These are phyloP conservation scores for Pseudoips prasinana DNA, from an alignment of 2,888 invertebrate genomes.

Conservation along the genomic window DNA sequence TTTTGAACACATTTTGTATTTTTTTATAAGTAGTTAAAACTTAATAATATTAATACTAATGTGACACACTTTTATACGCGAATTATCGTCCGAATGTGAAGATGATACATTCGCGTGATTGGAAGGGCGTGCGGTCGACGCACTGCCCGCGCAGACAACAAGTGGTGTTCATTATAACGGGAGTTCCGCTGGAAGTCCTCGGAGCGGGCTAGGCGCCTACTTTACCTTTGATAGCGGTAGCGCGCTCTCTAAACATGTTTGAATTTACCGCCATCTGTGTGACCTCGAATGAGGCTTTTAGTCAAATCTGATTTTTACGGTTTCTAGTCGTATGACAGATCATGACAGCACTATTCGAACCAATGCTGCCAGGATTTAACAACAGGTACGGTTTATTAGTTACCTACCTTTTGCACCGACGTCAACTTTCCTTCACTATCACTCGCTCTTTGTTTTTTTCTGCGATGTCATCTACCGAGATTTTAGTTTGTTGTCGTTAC, in stretches of 20 bases:
- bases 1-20: conserved; percentile 63
- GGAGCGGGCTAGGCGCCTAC: conserved; percentile 56
- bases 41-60: conserved; percentile 36
- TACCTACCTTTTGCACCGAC: too few relatives aligned
- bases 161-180: conserved; percentile 78
- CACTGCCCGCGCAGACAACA: conserved; percentile 79
- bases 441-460: too few relatives aligned
- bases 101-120: conserved; percentile 74
- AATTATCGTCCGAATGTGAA: conserved; percentile 64
- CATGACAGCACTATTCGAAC: too few relatives aligned
- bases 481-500: too few relatives aligned
- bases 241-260: conserved; percentile 43
- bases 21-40: conserved; percentile 44
- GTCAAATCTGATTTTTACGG: too few relatives aligned
- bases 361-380: too few relatives aligned
- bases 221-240: conserved; percentile 46
- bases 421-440: too few relatives aligned
- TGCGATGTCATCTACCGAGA: too few relatives aligned
- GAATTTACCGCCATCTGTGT: conserved; percentile 59
- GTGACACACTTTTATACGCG: conserved; percentile 65
- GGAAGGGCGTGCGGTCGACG: conserved; percentile 78
- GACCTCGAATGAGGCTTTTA: not conserved
- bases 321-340: conserved; percentile 17
- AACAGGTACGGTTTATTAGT: too few relatives aligned
- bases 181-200: conserved; percentile 74